phyloP scores from a whole-genome alignment of 2,888 invertebrate genomes.

The Patella ulyssiponensis region DNA sequence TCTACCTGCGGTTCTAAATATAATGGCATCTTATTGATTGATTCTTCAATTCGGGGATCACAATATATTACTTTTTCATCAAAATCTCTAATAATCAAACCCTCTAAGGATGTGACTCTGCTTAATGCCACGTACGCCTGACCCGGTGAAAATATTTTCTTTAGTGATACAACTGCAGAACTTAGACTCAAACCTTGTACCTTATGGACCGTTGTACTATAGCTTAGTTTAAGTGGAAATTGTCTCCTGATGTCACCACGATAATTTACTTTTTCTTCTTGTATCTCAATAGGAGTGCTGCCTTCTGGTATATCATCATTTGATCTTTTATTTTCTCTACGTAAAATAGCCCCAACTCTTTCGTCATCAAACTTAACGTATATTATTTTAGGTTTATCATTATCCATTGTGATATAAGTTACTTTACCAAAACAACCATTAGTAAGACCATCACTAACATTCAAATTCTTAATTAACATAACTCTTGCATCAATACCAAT shows the following conservation, averaged over 20 bases:
- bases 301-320: background rate
- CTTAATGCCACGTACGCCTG: conserved; percentile 36
- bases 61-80: conserved; percentile 28
- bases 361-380: conserved; percentile 21
- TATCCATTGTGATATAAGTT: background rate
- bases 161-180: conserved; percentile 24
- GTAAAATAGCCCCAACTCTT: conserved; percentile 4
- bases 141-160: conserved; percentile 27
- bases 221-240: conserved; percentile 20
- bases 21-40: conserved; percentile 14
- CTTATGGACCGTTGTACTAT: conserved; percentile 32
- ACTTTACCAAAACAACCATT: conserved; percentile 30
- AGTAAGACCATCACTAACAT: too few species aligned
- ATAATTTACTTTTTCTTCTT: conserved; percentile 13
- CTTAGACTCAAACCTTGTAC: conserved; percentile 30
- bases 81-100: conserved; percentile 20
- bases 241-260: conserved; percentile 9
- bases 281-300: background rate
- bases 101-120: conserved; percentile 27
- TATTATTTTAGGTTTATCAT: background rate
- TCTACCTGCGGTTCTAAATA: background rate
- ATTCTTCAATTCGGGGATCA: conserved; percentile 19
- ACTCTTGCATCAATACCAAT: conserved; percentile 19
- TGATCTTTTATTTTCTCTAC: background rate
- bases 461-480: background rate